Conservation (phyloP, 1,140 invertebrate species). For the Lycorma delicatula region DNA sequence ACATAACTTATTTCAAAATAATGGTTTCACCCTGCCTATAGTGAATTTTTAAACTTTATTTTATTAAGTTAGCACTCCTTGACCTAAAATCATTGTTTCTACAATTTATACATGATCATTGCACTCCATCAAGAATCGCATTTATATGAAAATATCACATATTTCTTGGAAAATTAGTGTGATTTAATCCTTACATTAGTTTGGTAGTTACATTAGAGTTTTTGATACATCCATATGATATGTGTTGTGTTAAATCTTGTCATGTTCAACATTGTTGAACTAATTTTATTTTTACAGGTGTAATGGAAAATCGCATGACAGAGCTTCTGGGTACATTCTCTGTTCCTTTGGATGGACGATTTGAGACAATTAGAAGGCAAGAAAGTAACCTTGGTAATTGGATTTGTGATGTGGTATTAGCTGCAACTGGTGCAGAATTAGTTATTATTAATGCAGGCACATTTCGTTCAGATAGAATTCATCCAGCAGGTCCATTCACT, state of each 20-base stretch:
- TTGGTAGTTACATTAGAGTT: background rate
- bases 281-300: slow-evolving; percentile 43
- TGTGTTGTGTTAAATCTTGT: background rate
- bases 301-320: slow-evolving; percentile 73
- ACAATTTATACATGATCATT: too few relatives aligned
- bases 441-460: slow-evolving; percentile 84
- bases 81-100: too few relatives aligned
- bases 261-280: background rate
- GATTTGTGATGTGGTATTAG: slow-evolving; percentile 73
- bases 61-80: too few relatives aligned
- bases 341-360: slow-evolving; percentile 75
- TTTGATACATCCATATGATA: background rate
- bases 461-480: slow-evolving; percentile 64
- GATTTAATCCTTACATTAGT: background rate
- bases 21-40: too few relatives aligned
- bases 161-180: too few relatives aligned
- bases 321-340: slow-evolving; percentile 71
- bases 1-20: too few relatives aligned
- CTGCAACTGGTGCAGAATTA: slow-evolving; percentile 71
- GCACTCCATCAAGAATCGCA: too few relatives aligned
- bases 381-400: slow-evolving; percentile 90
- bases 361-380: slow-evolving; percentile 62
- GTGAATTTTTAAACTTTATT: too few relatives aligned
- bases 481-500: slow-evolving; percentile 70
- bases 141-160: too few relatives aligned